These are phyloP conservation scores for Anguilla anguilla DNA, from an alignment of 2,797 vertebrate species.

Conservation along the genomic window DNA sequence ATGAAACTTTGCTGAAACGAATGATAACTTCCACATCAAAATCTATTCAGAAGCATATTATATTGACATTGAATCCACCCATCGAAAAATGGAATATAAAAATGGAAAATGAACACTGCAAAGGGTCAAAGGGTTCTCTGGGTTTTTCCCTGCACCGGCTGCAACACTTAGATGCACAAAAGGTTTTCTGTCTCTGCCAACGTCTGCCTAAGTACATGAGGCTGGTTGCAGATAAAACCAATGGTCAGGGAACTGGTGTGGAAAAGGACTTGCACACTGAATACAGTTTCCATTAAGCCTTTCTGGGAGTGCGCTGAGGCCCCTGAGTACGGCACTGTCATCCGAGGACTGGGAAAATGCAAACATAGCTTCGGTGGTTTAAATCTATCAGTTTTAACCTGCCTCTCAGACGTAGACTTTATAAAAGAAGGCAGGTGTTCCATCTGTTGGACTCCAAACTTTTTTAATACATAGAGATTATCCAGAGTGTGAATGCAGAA, in stretches of 20 bases:
- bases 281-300: not conserved
- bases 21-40: not conserved
- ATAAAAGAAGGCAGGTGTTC: not conserved
- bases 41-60: not conserved
- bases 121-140: not conserved
- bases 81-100: not conserved
- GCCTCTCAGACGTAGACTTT: not conserved
- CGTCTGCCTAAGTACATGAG: not conserved
- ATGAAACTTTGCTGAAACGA: not conserved
- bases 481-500: not conserved
- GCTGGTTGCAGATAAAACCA: not conserved
- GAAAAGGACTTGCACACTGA: not conserved
- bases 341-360: not conserved
- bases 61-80: not conserved
- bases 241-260: not conserved
- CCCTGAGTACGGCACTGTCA: not conserved
- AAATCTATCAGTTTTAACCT: not conserved
- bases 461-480: not conserved
- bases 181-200: not conserved
- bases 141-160: not conserved
- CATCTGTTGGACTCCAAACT: constrained; percentile 6
- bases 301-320: not conserved
- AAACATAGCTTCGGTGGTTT: not conserved
- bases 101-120: not conserved
- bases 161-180: not conserved